Evolutionary conservation across 1,140 invertebrate genomes (phyloP).

Genomic region (Frieseomelitta varia): DNA sequence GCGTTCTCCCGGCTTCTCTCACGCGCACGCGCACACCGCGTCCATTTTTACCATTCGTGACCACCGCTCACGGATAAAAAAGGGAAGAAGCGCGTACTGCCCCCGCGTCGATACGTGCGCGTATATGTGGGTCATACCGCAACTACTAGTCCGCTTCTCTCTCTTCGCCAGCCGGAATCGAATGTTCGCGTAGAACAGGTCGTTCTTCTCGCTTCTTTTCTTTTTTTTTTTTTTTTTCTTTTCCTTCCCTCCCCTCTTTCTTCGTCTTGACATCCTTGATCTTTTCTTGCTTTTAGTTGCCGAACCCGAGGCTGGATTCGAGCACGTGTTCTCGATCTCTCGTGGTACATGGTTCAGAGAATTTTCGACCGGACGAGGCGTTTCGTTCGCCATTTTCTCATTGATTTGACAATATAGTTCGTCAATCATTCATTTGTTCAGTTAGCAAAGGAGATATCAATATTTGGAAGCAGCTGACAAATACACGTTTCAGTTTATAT

Average conservation of each 20-base stretch:
- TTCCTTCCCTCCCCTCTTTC: neutral
- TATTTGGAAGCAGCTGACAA: too few relatives aligned
- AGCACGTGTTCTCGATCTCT: too few relatives aligned
- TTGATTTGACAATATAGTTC: too few relatives aligned
- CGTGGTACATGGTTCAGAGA: too few relatives aligned
- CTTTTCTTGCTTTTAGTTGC: constrained; percentile 50
- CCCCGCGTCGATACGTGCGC: constrained; percentile 57
- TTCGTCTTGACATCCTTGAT: neutral
- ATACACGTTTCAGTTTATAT: too few relatives aligned
- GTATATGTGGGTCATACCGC: constrained; percentile 73
- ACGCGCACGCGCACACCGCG: constrained; percentile 8
- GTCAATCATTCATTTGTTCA: too few relatives aligned
- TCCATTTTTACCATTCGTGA: constrained; percentile 49
- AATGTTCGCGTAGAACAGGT: constrained; percentile 31
- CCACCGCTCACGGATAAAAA: constrained; percentile 37
- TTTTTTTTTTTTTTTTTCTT: neutral
- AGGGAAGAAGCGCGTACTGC: constrained; percentile 24
- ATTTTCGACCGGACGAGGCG: too few relatives aligned
- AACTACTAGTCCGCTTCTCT: constrained; percentile 49
- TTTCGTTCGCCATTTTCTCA: too few relatives aligned
- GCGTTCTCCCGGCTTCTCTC: constrained; percentile 19
- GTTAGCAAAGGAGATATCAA: too few relatives aligned
- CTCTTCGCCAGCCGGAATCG: constrained; percentile 29
- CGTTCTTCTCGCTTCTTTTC: constrained; percentile 26
- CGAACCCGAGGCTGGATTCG: constrained; percentile 25